A percentile compares a stretch with the other conserved stretches of the same genome.
Evolutionary conservation across 2,797 vertebrate species (phyloP).

Genomic region (Poeciliopsis turneri): DNA sequence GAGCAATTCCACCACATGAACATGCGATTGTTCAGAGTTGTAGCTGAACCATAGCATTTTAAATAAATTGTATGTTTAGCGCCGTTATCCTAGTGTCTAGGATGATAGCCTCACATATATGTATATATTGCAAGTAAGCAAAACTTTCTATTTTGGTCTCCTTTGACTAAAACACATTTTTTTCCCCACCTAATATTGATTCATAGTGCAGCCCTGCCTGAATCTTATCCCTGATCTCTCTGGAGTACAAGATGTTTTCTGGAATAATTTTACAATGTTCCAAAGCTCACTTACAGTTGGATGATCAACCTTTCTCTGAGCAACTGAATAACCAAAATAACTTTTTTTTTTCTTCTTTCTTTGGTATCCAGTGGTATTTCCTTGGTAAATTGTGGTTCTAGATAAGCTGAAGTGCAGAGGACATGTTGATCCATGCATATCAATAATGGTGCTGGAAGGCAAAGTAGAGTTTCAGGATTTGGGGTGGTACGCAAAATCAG

Average conservation of each 20-base stretch:
- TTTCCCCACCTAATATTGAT: background rate
- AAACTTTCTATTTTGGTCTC: background rate
- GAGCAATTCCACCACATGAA: background rate
- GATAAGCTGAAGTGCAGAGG: background rate
- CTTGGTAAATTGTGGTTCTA: background rate
- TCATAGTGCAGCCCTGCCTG: background rate
- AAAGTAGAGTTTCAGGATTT: background rate
- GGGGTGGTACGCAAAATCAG: background rate
- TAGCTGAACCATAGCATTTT: background rate
- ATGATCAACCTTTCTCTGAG: background rate
- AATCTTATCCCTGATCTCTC: background rate
- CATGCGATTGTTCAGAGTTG: background rate
- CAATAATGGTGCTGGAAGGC: background rate
- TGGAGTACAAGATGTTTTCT: background rate
- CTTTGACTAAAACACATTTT: background rate
- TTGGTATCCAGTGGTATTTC: background rate
- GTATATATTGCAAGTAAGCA: background rate
- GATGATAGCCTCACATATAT: background rate
- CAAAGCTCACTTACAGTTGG: conserved; percentile 3
- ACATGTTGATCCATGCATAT: background rate
- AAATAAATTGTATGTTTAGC: background rate
- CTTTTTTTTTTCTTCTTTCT: background rate
- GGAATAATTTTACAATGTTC: background rate
- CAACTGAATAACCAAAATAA: background rate
- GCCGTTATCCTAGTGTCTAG: background rate